Base-by-base conservation (phyloP, 2,113 vertebrate species). In the Aramus guarauna region DNA sequence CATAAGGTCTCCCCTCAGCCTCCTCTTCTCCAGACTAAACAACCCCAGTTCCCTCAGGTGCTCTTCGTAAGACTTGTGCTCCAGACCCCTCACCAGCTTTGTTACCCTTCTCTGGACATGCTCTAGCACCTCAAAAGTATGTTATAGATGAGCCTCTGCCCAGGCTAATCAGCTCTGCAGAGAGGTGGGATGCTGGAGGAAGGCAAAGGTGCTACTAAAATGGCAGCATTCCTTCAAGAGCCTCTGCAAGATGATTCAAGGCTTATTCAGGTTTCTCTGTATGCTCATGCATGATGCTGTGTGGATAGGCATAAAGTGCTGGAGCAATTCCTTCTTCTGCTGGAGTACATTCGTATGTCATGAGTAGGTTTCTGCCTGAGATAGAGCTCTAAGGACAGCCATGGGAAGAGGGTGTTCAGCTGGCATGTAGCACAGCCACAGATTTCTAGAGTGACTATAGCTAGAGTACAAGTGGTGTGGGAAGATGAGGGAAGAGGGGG, bases 371-470 rank as follows among this genome's bases (percentile, higher is more conserved):
- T 76, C 63, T 80, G 39, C 19, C 13, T 6, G 3, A 29, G 36
- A 20, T 88, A 45, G 14, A 90, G 32, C 10, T 68, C 26, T 47
- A 24, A 53, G 64, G 34, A 50, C 14, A 59, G 43, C 18, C 43
- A 22, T 22, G 36, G 23, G 18, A 34, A 76, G 55, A 26, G 3
- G 9, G 5, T 27, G 62, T 48, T 64, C 34, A 69, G 18, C 64
- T 55, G n/a, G 24, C 22, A 21, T 14, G 23, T 16, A 34, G 7
- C 0, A 0, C 64, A 58, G 14, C 43, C 36, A 41, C 12, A 36
- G 37, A 55, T 73, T 79, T 90, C 78, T 63, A 5, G 20, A 58
- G 30, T 66, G 34, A 73, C n/a, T 69, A 9, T 20, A 69, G 45
- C n/a, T 76, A 55, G 19, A 41, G 19, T 12, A 45, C 10, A 45